A percentile compares a stretch with the other conserved stretches of the same genome.
Conservation (phyloP, 1,140 invertebrate genomes). For the Papilio aristodemus region DNA sequence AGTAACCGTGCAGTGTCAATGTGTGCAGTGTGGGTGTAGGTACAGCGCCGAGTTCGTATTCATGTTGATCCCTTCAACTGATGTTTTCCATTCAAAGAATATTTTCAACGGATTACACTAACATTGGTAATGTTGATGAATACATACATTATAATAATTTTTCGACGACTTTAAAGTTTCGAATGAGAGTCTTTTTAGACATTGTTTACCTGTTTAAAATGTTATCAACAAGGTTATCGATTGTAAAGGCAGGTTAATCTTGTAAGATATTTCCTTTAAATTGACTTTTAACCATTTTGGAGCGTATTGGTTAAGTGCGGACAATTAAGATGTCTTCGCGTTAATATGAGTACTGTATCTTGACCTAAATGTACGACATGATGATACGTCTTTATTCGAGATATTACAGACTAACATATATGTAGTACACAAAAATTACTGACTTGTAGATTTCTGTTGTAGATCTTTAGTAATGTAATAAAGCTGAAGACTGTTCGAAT, state of each 20-base stretch:
- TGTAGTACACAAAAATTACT: too few species aligned
- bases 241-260: background rate
- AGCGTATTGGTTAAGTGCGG: background rate
- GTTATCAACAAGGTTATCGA: background rate
- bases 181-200: too few species aligned
- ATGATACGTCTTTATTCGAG: background rate
- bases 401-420: background rate
- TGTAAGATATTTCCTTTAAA: background rate
- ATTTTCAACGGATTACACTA: background rate
- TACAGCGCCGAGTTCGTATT: conserved; percentile 7
- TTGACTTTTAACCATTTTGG: background rate
- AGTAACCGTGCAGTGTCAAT: background rate
- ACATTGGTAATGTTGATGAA: background rate
- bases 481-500: too few species aligned
- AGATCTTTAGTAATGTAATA: too few species aligned
- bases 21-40: conserved; percentile 8
- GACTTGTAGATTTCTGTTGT: too few species aligned
- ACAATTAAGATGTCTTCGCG: background rate
- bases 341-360: background rate
- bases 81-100: conserved; percentile 3
- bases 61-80: background rate
- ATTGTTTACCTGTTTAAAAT: too few species aligned
- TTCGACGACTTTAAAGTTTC: background rate
- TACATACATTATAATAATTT: background rate
- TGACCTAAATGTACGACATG: background rate